Evolutionary conservation across 2,797 vertebrate genomes (phyloP), one percentile per base, ranked within the genome.

Genomic region (Champsocephalus gunnari): DNA sequence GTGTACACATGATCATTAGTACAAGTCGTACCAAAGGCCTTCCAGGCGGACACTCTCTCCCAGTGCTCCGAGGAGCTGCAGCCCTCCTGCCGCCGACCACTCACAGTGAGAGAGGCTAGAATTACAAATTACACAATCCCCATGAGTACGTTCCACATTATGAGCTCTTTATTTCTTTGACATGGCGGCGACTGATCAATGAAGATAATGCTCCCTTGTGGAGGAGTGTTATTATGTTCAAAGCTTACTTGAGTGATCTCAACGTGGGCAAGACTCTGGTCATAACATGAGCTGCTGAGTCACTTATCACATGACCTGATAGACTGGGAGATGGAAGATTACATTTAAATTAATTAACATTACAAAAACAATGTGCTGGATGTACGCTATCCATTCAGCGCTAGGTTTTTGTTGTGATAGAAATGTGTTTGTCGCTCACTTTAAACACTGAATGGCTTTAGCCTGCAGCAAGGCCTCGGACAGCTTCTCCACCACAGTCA

Each of bases 171-270:
- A 8, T 48, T 19, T 6, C 4, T 44, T 43, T 59, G 4, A 34
- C 24, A 19, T 6, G 32, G 3, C 16, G 34, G 34, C 9, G 14
- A 55, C 9, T 17, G 19, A 41, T 66, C 24, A 0, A 3, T 65
- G 9, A 51, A 19, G 9, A 41, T n/a, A 17, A 21, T n/a, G 24
- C 17, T 57, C 19, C 56, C 13, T 12, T 47, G 9, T 12, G 32
- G 7, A 44, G 16, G 53, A 45, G 44, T 32, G 41, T 12, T 17
- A 19, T 32, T 11, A 28, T 17, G 16, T 11, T 57, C 17, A 62
- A 66, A 45, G 54, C 93, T 93, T 91, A 97, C 96, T 92, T 88
- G 1, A 97, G 82, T 0, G 79, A 92, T 71, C 66, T 90, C 10
- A 97, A 90, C 44, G 71, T 38, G 21, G 74, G 71, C 44, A 94